These are phyloP conservation scores for Caloenas nicobarica DNA, from an alignment of 2,113 vertebrate species.

Conservation along the genomic window DNA sequence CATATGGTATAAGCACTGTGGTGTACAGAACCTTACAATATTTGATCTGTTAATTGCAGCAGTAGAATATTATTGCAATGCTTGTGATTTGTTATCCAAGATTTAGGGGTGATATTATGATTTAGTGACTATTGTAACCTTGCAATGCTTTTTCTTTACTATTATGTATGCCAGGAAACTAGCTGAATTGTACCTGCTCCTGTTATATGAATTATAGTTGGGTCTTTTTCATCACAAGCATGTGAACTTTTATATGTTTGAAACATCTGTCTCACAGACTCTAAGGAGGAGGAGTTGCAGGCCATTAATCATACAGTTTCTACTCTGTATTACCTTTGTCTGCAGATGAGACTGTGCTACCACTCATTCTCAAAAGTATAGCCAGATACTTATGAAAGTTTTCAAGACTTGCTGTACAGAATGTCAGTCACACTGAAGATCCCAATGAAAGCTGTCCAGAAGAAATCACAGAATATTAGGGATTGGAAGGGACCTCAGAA, in stretches of 20 bases:
- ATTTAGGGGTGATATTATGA: background rate
- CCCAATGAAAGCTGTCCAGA: conserved; percentile 7
- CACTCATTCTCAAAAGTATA: background rate
- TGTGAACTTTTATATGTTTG: background rate
- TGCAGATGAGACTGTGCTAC: background rate
- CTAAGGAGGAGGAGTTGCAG: background rate
- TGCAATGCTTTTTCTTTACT: background rate
- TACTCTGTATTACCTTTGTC: background rate
- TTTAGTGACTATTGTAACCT: background rate
- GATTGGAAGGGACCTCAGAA: too few relatives aligned
- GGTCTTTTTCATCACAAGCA: background rate
- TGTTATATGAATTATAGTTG: background rate
- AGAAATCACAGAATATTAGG: too few relatives aligned
- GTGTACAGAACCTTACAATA: background rate
- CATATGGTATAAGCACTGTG: background rate
- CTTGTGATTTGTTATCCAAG: background rate
- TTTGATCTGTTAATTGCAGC: background rate
- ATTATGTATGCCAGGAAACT: background rate
- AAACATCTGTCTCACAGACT: background rate
- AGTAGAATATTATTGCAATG: background rate
- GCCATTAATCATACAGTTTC: background rate
- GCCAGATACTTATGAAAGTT: background rate
- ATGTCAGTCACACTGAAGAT: background rate
- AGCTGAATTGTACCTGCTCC: background rate
- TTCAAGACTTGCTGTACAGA: background rate